Evolutionary conservation across 1,140 invertebrate species (phyloP).

Genomic region (Monomorium pharaonis): DNA sequence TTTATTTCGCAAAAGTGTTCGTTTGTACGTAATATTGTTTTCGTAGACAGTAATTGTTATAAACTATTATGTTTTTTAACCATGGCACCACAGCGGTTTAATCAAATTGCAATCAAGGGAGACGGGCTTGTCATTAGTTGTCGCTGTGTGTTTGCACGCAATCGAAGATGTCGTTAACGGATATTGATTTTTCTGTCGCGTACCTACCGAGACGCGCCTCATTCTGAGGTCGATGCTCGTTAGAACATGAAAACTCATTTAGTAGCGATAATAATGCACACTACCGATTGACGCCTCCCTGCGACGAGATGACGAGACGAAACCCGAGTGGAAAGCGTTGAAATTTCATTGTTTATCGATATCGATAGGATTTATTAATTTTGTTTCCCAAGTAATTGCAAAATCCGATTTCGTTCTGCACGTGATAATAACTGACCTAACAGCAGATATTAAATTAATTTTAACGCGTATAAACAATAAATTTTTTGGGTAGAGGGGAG

Average conservation of each 20-base stretch:
- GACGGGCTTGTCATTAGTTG: conserved; percentile 23
- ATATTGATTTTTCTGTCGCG: conserved; percentile 55
- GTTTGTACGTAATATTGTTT: not conserved
- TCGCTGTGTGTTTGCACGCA: not conserved
- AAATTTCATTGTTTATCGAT: not conserved
- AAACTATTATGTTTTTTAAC: not conserved
- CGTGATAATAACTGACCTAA: not conserved
- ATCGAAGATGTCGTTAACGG: conserved; percentile 60
- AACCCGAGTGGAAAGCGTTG: not conserved
- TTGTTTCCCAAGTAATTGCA: not conserved
- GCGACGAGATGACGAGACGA: not conserved
- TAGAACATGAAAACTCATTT: conserved; percentile 59
- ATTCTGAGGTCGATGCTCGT: conserved; percentile 56
- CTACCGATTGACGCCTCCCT: conserved; percentile 21
- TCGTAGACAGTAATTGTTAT: not conserved
- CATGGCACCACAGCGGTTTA: not conserved
- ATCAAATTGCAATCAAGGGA: conserved; percentile 9
- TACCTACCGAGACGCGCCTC: conserved; percentile 38
- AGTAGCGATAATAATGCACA: conserved; percentile 67
- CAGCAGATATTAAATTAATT: not conserved
- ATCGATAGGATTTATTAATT: not conserved
- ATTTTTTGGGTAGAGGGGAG: too few species aligned
- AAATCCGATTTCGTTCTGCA: not conserved
- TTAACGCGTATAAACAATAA: too few species aligned
- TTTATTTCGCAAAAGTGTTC: not conserved